phyloP scores from a whole-genome alignment of 2,888 invertebrate species.

The Caenorhabditis auriculariae region DNA sequence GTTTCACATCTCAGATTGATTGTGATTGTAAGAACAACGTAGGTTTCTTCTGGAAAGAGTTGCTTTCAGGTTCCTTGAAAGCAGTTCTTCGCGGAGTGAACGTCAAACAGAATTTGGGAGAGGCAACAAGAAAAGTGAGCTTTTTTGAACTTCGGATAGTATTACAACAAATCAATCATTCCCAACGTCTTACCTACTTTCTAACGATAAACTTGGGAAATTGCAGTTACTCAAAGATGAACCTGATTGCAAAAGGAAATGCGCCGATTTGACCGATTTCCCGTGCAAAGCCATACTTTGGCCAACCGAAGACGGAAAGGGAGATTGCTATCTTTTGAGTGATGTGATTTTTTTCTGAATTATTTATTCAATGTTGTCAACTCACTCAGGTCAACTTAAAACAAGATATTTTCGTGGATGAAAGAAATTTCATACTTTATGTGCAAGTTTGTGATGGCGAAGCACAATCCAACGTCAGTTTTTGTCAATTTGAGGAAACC shows the following conservation, averaged over 20 bases:
- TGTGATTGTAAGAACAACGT: no score
- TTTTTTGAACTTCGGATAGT: no score
- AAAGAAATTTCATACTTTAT: constrained; percentile 6
- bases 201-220: no score
- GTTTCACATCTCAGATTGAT: no score
- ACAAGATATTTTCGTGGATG: constrained; percentile 11
- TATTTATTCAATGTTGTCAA: no score
- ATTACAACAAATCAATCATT: no score
- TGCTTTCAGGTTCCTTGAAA: constrained; percentile 6
- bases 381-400: constrained; percentile 6
- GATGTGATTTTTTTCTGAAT: no score
- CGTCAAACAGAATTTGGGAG: constrained; percentile 6
- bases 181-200: no score
- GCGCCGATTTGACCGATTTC: constrained; percentile 5
- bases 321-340: constrained; percentile 14
- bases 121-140: constrained; percentile 2
- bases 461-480: constrained; percentile 9
- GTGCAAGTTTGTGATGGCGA: constrained; percentile 10
- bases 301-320: constrained; percentile 5
- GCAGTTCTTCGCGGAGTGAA: constrained; percentile 10
- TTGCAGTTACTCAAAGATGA: no score
- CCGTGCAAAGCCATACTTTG: constrained; percentile 12
- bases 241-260: constrained; percentile 10
- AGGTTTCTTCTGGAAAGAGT: no score
- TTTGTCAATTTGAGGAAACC: constrained; percentile 8